Evolutionary conservation across 2,888 invertebrate species (phyloP), one percentile per base, ranked within the genome.

Genomic region (Psylliodes chrysocephalus): DNA sequence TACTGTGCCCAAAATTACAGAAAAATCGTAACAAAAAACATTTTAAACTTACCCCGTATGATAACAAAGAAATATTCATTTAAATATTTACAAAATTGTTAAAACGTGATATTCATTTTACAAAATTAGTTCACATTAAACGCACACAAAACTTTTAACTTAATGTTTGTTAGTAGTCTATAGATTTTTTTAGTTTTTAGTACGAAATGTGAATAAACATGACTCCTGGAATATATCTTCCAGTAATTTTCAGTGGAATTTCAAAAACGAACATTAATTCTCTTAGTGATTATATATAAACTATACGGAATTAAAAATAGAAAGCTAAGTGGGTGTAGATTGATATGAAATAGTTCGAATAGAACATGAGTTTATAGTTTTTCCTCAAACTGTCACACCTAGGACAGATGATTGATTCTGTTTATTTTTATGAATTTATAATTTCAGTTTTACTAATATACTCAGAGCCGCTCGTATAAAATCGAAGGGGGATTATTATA

Each of bases 251-350:
- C 4, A 28, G 38, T 22, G 38, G 53, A 53, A 38, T 53, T 53
- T 53, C 18, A 53, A 19, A 38, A 18, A 38, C 38, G n/a, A 19
- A 38, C 15, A 38, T 19, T 33, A 30, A 15, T 51, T 49, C 49
- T 28, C 49, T 51, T 51, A 33, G 30, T 33, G 51, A 51, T 51
- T 15, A 35, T 7, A 35, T 53, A 22, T 25, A 53, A 12, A 53
- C 14, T 10, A 38, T 22, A 19, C 7, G 6, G 22, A 49, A 57
- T 33, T 46, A 46, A 57, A 35, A 46, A 47, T 57, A 47, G 35
- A 57, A 38, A 33, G 46, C 7, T 15, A 1, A n/a, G 53, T 53
- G 38, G 53, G 53, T 22, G 53, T 19, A 19, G 38, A 38, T 53
- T 53, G 30, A 53, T 53, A 53, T 22, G 18, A 19, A 38, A 53